These are phyloP conservation scores for Ficedula albicollis DNA, from an alignment of 2,797 vertebrate species.

Conservation along the genomic window DNA sequence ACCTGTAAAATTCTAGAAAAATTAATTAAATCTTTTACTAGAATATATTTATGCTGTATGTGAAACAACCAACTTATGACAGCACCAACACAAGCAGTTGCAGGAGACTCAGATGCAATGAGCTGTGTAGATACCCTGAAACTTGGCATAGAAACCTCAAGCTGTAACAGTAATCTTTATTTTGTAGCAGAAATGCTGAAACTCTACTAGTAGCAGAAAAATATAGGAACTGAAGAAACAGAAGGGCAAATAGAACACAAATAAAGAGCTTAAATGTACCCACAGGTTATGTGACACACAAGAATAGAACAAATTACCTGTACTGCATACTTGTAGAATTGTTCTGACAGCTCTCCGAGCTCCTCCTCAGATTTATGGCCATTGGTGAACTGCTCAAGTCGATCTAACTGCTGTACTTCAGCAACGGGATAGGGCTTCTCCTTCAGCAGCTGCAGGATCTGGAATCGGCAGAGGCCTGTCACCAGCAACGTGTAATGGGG, in stretches of 20 bases:
- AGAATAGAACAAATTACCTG: slow-evolving; percentile 79
- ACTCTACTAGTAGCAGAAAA: background rate
- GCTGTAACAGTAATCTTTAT: background rate
- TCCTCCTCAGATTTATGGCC: slow-evolving; percentile 78
- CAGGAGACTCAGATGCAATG: background rate
- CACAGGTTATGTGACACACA: accelerated
- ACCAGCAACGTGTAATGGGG: slow-evolving; percentile 94
- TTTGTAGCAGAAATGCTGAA: background rate
- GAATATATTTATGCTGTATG: background rate
- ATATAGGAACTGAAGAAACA: background rate
- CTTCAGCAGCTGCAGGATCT: slow-evolving; percentile 84
- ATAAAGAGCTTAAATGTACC: accelerated
- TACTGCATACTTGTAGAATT: slow-evolving; percentile 91
- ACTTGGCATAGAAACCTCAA: background rate
- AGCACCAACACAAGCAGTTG: background rate
- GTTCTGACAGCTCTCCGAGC: slow-evolving; percentile 87
- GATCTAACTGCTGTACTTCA: slow-evolving; percentile 92
- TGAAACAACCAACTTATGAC: background rate
- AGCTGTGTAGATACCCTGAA: background rate
- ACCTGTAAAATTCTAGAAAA: background rate
- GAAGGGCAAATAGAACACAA: background rate
- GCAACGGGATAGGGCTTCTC: slow-evolving; percentile 91
- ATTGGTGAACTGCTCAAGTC: slow-evolving; percentile 86
- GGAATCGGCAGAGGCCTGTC: slow-evolving; percentile 93
- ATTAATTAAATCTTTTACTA: background rate